A percentile compares a stretch with the other conserved stretches of the same genome.
These are phyloP conservation scores for Melanostigma gelatinosum DNA, from an alignment of 2,113 vertebrate species.

Conservation along the genomic window DNA sequence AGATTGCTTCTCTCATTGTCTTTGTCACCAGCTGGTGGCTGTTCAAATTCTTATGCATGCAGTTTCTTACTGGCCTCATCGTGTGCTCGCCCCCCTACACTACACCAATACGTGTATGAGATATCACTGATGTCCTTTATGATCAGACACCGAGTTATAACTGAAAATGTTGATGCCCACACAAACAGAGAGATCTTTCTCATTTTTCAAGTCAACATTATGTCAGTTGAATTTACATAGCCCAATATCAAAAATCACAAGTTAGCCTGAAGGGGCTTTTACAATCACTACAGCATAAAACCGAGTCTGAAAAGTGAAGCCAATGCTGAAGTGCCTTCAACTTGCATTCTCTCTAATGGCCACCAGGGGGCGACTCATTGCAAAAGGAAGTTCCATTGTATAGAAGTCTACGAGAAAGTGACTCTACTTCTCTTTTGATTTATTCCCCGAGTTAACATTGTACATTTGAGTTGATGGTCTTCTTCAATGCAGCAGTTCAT, in stretches of 20 bases:
- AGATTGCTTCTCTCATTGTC: slow-evolving; percentile 8
- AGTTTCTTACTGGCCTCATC: not conserved
- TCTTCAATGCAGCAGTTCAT: too few species aligned
- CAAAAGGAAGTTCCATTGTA: too few species aligned
- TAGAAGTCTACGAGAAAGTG: too few species aligned
- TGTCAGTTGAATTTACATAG: not conserved
- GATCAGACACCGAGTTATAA: not conserved
- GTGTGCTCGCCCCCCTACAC: not conserved
- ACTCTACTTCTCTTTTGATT: too few species aligned
- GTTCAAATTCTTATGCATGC: not conserved
- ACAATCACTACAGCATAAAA: not conserved
- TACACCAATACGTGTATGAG: not conserved
- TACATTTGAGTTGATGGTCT: too few species aligned
- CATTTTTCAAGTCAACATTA: not conserved
- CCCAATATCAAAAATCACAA: not conserved
- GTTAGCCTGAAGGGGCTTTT: not conserved
- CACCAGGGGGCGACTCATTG: too few species aligned
- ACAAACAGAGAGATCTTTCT: not conserved
- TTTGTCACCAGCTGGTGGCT: slow-evolving; percentile 23
- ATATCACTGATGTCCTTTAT: not conserved
- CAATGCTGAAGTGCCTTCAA: too few species aligned
- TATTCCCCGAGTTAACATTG: too few species aligned
- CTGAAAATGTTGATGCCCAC: not conserved
- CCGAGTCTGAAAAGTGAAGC: too few species aligned
- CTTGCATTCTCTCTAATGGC: too few species aligned